phyloP scores from a whole-genome alignment of 2,888 invertebrate genomes.

The Eupithecia dodoneata region DNA sequence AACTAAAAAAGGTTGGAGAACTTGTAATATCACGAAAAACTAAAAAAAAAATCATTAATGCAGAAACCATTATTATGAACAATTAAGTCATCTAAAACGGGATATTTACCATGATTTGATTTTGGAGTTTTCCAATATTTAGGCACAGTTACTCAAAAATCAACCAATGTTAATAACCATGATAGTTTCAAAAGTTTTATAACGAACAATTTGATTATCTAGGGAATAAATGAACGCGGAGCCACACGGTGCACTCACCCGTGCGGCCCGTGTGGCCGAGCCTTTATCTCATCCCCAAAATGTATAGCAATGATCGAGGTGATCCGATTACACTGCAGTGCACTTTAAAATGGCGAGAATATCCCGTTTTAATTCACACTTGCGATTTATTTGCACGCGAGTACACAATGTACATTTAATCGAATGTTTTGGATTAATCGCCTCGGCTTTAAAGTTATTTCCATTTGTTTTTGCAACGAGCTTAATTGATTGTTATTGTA shows the following conservation, averaged over 20 bases:
- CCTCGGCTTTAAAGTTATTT: conserved; percentile 33
- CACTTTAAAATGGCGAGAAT: conserved; percentile 40
- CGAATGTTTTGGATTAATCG: conserved; percentile 35
- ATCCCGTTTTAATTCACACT: conserved; percentile 43
- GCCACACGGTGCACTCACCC: background rate
- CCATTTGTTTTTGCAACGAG: conserved; percentile 28
- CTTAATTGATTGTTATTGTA: conserved; percentile 18
- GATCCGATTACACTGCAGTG: conserved; percentile 46
- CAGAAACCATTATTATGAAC: background rate
- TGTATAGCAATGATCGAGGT: conserved; percentile 32
- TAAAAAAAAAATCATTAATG: background rate
- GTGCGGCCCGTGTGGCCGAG: conserved; percentile 23
- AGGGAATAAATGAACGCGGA: background rate
- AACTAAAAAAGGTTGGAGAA: background rate
- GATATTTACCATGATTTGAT: too few relatives aligned
- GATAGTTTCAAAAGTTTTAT: too few relatives aligned
- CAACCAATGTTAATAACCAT: too few relatives aligned
- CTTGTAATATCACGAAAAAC: too few relatives aligned
- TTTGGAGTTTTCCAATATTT: too few relatives aligned
- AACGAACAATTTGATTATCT: background rate
- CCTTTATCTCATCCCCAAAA: conserved; percentile 29
- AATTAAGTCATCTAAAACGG: too few relatives aligned
- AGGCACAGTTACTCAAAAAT: too few relatives aligned
- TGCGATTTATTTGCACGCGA: conserved; percentile 39
- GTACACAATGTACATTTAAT: conserved; percentile 37